Evolutionary conservation across 2,113 vertebrate genomes (phyloP), one percentile per base, ranked within the genome.

Genomic region (Cephalophus harveyi): DNA sequence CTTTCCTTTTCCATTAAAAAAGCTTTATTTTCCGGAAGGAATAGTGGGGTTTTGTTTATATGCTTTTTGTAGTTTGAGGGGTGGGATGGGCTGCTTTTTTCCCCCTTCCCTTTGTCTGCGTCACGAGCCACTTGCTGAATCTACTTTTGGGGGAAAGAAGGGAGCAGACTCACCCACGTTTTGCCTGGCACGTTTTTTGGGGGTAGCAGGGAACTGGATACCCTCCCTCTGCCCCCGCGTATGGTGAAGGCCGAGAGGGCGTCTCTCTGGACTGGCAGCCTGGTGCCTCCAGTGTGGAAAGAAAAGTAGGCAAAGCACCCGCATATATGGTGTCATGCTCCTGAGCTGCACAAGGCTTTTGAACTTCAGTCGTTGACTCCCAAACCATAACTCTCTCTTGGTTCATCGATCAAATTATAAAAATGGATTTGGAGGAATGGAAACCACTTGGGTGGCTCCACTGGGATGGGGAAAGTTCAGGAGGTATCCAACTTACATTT

Each of bases 371-470:
- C 9, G 48, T 94, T 84, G 54, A 93, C 33, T 46, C 25, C 84
- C 21, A 89, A 89, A 62, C 19, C 33, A 43, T 40, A 95, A 59
- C 17, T 36, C 19, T 85, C 48, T 30, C 43, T 60, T 67, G 60
- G 14, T 55, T 92, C 23, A 48, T 64, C n/a, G 9, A 28, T 81
- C n/a, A 17, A 8, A 52, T 76, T 64, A 11, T 50, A 27, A 28
- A 87, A 85, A 88, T 86, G 74, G 83, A 55, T 78, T 60, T 78
- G 87, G 57, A 93, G 84, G 82, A 74, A 60, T 11, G 17, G 40
- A 87, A 91, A 36, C 17, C 40, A 36, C 17, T 33, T 84, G 54
- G 36, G 28, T 57, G 16, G 55, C 30, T 85, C 81, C 15, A 1
- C 60, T 28, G 74, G 19, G 21, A 2, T 30, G 10, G 40, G 40